Base-by-base conservation (phyloP, 2,113 vertebrate species). In the Gadus chalcogrammus region DNA sequence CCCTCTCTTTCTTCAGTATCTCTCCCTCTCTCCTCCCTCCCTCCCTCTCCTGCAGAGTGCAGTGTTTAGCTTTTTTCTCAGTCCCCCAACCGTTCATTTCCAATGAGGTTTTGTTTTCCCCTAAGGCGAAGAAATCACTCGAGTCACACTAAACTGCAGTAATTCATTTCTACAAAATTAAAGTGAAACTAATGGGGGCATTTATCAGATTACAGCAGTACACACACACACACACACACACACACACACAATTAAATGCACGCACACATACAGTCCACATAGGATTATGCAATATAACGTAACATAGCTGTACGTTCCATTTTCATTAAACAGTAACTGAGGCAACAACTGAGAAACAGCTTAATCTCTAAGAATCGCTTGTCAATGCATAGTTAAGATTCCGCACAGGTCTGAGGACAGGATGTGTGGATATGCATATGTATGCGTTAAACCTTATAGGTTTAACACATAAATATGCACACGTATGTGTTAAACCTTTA, bases 141-240 rank as follows among this genome's bases (percentile, higher is more conserved):
- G 16, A 59, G 56, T 59, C 56, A 59, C 56, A 59, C 56, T 59
- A 17, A 59, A 59, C 56, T 59, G 56, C 56, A 59, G 16, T 59
- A 17, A 59, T 59, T 59, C n/a, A 59, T 18, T 59, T 59, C 1
- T 0, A 17, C 16, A 17, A 16, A 59, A 59, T 59, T 59, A n/a
- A 59, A 59, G 56, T 17, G 56, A 48, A 48, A 59, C 56, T 59
- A 59, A 59, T 59, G 56, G 56, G 17, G 1, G n/a, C 56, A 59
- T 59, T 59, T 59, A 59, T 59, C 56, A 59, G 56, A n/a, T 59
- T 59, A 4, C 4, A 59, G 16, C 56, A 59, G 56, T 17, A n/a
- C 42, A 9, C 8, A 13, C 42, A 48, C 42, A 48, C 42, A 9
- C 8, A 13, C 42, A 48, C 42, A 48, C 42, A 58, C 55, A 58